These are phyloP conservation scores for Mactromeris polynyma DNA, from an alignment of 2,888 invertebrate genomes.

Conservation along the genomic window DNA sequence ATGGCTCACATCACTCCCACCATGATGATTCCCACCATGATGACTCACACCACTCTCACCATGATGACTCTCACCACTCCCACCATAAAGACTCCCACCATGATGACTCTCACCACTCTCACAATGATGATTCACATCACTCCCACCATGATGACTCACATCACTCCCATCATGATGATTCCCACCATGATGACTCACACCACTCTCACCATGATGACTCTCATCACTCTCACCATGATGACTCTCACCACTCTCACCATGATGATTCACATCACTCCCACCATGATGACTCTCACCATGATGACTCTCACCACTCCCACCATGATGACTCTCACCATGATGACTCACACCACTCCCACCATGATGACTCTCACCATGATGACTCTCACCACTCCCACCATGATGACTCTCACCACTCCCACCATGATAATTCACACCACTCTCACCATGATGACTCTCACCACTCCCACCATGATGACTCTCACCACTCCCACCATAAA, in stretches of 20 bases:
- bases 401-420: neutral
- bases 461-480: neutral
- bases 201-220: neutral
- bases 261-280: neutral
- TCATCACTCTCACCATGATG: neutral
- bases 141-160: neutral
- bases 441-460: neutral
- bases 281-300: conserved; percentile 9
- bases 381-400: neutral
- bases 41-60: neutral
- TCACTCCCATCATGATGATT: conserved; percentile 12
- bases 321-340: neutral
- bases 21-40: neutral
- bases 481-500: neutral
- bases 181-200: neutral
- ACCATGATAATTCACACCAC: neutral
- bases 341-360: no score
- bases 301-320: neutral
- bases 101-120: neutral
- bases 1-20: no score
- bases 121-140: neutral
- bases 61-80: no score
- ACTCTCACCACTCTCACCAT: conserved; percentile 1
- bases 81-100: no score
- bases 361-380: neutral